Evolutionary conservation across 2,888 invertebrate species (phyloP), one percentile per base, ranked within the genome.

Genomic region (Catocala fraxini): DNA sequence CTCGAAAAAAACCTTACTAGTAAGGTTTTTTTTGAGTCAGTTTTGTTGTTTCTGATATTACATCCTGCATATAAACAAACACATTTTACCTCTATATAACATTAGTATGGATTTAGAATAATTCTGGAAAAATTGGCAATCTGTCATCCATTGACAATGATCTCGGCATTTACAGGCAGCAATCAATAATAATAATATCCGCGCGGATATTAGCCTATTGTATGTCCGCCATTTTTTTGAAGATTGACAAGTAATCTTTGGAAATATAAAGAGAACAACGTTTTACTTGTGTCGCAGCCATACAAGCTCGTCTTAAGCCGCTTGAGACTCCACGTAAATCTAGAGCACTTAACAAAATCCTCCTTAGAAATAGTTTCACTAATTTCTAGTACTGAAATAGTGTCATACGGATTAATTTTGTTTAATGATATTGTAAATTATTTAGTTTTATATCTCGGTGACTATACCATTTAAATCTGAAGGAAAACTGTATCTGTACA

Each of bases 261-360:
- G 25, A 25, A 25, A 25, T 25, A 25, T 25, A 25, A 25, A 25
- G 25, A 25, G 25, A 25, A 25, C 25, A 25, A 25, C 3, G 25
- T 25, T 25, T 25, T 15, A 10, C 15, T 43, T 48, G 9, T 35
- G 33, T 39, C 47, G 54, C 46, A 64, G 56, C 56, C 54, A 43
- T 67, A 71, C 13, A 66, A 70, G 41, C 34, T 51, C n/a, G 6
- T 25, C 52, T 47, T 51, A 41, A 61, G 39, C 53, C 48, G 54
- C 58, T 68, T 49, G 56, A 33, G 15, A 42, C 43, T 35, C 11
- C 34, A 39, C 9, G 3, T 56, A 11, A 33, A 10, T 41, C 47
- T 52, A 53, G 57, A 59, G 46, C 48, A 59, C 53, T 70, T 48
- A 45, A 41, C 73, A 49, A 48, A 61, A 48, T 58, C 56, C 11